Percentiles rank a stretch among this genome's conserved stretches.
These are phyloP conservation scores for Eupithecia tripunctaria DNA, from an alignment of 2,888 invertebrate genomes.

Conservation along the genomic window DNA sequence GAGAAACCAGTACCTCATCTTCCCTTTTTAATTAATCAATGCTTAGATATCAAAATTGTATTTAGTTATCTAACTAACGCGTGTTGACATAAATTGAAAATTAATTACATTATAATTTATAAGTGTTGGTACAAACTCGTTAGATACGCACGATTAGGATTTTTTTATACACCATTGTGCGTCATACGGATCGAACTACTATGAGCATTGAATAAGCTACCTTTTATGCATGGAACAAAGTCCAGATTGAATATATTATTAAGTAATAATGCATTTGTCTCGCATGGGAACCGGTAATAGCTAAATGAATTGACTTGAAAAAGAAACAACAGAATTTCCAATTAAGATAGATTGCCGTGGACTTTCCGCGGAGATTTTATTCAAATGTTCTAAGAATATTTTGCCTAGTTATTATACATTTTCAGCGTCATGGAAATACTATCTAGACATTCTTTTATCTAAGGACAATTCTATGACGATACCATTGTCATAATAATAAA, in stretches of 20 bases:
- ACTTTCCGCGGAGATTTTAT: background rate
- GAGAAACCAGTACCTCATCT: too few species aligned
- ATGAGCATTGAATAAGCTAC: background rate
- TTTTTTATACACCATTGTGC: slow-evolving; percentile 14
- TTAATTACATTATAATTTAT: slow-evolving; percentile 1
- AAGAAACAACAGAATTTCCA: background rate
- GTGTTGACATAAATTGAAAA: background rate
- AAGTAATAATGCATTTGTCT: slow-evolving; percentile 4
- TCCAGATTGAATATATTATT: background rate
- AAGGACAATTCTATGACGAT: too few species aligned
- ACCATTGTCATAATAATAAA: too few species aligned
- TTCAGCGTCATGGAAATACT: background rate
- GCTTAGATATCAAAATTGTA: background rate
- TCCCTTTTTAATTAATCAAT: too few species aligned
- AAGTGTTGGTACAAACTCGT: slow-evolving; percentile 21
- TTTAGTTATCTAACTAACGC: background rate
- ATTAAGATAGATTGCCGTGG: background rate
- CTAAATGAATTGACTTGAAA: slow-evolving; percentile 4
- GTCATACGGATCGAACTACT: slow-evolving; percentile 7
- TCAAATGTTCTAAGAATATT: background rate
- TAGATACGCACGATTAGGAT: slow-evolving; percentile 33
- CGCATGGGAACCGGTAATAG: slow-evolving; percentile 14
- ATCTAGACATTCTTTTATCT: too few species aligned
- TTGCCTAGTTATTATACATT: background rate
- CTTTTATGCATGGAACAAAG: background rate